Conservation (phyloP, 2,888 invertebrate species). For the Brachypterus glaber region DNA sequence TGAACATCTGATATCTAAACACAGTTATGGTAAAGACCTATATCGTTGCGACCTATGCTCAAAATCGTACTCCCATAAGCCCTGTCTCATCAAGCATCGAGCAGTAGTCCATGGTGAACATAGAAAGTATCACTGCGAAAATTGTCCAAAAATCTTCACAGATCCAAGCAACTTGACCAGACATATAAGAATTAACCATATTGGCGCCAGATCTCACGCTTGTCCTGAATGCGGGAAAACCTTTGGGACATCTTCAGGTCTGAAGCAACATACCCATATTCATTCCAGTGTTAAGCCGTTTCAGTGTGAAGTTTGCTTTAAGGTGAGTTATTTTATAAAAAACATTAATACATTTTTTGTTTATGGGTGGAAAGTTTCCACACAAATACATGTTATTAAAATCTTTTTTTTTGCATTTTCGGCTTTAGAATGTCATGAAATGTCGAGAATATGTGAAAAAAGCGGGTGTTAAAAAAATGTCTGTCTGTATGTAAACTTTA, state of each 20-base stretch:
- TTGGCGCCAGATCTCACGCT: slow-evolving; percentile 91
- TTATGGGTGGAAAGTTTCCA: no score
- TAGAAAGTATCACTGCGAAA: slow-evolving; percentile 86
- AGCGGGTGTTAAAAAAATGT: no score
- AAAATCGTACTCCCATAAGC: slow-evolving; percentile 71
- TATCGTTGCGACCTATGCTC: slow-evolving; percentile 79
- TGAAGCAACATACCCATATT: slow-evolving; percentile 98
- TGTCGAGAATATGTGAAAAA: no score
- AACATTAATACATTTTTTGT: no score
- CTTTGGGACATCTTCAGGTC: slow-evolving; percentile 92
- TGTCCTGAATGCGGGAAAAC: slow-evolving; percentile 98
- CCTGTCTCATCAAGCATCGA: slow-evolving; percentile 72
- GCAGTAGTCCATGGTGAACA: slow-evolving; percentile 72
- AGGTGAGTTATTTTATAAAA: slow-evolving; percentile 50
- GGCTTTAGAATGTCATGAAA: no score
- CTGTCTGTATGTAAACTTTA: no score
- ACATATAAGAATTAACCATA: slow-evolving; percentile 92
- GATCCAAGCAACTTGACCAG: slow-evolving; percentile 95
- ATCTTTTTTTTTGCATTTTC: no score
- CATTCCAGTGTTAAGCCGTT: slow-evolving; percentile 98
- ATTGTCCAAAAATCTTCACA: slow-evolving; percentile 86
- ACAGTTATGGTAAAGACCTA: slow-evolving; percentile 69
- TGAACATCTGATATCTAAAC: slow-evolving; percentile 67
- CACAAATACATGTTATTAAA: no score
- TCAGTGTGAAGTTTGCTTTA: slow-evolving; percentile 92